Percentiles rank a stretch among this genome's conserved stretches.
phyloP scores from a whole-genome alignment of 35 echinoderm and acorn worm species.

The Apostichopus californicus region DNA sequence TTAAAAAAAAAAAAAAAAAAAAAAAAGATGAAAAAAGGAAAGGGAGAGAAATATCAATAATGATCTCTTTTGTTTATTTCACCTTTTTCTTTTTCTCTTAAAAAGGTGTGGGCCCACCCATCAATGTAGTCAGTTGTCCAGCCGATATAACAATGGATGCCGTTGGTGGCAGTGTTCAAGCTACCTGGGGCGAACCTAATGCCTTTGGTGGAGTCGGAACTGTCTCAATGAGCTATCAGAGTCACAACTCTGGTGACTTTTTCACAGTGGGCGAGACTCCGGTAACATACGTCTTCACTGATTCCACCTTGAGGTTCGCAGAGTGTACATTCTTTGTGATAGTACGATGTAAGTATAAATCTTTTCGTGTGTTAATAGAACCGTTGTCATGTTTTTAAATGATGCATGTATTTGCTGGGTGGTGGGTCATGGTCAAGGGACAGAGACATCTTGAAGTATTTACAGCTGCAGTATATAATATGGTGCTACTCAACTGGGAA shows the following conservation, averaged over 20 bases:
- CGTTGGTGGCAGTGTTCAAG: constrained; percentile 1
- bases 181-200: constrained; percentile 61
- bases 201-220: constrained; percentile 55
- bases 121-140: constrained; percentile 18
- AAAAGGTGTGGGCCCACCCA: background rate
- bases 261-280: constrained; percentile 58
- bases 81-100: too few species aligned
- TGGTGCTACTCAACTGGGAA: background rate
- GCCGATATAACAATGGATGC: background rate
- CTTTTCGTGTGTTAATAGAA: background rate
- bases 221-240: background rate
- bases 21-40: too few species aligned
- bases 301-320: constrained; percentile 44
- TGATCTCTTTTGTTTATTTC: too few species aligned
- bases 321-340: constrained; percentile 60
- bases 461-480: background rate
- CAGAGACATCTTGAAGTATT: background rate
- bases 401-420: background rate
- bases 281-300: constrained; percentile 61
- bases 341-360: constrained; percentile 46
- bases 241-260: constrained; percentile 19
- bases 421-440: background rate
- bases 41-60: too few species aligned
- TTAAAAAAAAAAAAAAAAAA: too few species aligned
- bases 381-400: background rate